Conservation (phyloP, 2,797 vertebrate genomes). For the Microctenopoma stevenorrisi region DNA sequence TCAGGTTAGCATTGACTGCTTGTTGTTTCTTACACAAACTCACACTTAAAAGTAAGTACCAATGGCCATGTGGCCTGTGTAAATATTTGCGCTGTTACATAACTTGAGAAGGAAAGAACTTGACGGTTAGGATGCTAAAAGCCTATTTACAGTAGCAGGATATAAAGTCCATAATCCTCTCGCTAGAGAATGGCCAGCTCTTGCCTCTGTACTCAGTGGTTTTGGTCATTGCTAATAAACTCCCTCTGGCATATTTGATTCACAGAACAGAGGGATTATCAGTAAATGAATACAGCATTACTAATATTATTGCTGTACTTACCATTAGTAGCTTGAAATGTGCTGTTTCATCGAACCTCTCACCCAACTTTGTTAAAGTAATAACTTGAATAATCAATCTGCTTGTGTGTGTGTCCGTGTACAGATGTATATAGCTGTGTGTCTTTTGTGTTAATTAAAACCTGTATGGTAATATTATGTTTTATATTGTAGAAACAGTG, state of each 20-base stretch:
- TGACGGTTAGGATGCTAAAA: conserved; percentile 34
- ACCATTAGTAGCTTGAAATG: conserved; percentile 34
- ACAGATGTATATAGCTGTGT: not conserved
- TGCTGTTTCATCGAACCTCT: conserved; percentile 20
- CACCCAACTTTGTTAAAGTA: conserved; percentile 39
- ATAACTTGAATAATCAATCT: conserved; percentile 28
- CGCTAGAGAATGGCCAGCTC: conserved; percentile 37
- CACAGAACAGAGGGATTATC: conserved; percentile 46
- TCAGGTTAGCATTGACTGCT: conserved; percentile 16
- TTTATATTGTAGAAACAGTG: too few relatives aligned
- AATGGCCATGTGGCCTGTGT: conserved; percentile 7
- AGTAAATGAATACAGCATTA: conserved; percentile 48
- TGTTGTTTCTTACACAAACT: conserved; percentile 17
- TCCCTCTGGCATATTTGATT: conserved; percentile 47
- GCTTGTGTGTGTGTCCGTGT: not conserved
- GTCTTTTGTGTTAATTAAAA: not conserved
- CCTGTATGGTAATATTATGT: not conserved
- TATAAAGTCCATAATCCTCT: conserved; percentile 48
- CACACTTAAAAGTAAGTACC: conserved; percentile 7
- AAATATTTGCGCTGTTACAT: conserved; percentile 45
- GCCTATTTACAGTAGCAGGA: conserved; percentile 37
- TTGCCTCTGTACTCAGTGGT: conserved; percentile 36
- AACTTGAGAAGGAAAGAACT: conserved; percentile 40
- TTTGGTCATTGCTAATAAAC: conserved; percentile 59
- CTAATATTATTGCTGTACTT: conserved; percentile 41